Percentiles rank a stretch among this genome's conserved stretches.
These are phyloP conservation scores for Habrosyne pyritoides DNA, from an alignment of 2,888 invertebrate species.

Conservation along the genomic window DNA sequence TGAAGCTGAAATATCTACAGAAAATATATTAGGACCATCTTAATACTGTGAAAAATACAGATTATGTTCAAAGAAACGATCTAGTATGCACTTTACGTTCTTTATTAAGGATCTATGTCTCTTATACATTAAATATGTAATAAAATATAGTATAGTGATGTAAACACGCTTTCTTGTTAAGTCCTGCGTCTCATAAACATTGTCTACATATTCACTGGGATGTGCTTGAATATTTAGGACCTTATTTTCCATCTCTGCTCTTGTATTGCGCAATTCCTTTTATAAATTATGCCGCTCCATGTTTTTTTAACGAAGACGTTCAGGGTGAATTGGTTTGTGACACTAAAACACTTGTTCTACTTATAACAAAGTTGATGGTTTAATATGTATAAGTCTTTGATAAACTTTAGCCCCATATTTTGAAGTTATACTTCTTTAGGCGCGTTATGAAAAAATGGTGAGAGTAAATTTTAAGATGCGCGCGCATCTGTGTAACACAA, in stretches of 20 bases:
- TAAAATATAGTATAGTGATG: background rate
- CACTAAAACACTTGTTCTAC: background rate
- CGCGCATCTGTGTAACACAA: too few species aligned
- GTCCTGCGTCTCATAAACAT: constrained; percentile 3
- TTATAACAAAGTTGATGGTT: too few species aligned
- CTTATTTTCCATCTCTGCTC: background rate
- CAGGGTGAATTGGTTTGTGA: background rate
- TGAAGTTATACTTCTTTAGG: too few species aligned
- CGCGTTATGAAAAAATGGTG: too few species aligned
- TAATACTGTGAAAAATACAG: too few species aligned
- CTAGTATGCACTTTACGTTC: background rate
- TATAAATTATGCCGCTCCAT: background rate
- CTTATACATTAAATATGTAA: background rate
- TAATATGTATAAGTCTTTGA: too few species aligned
- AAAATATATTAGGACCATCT: too few species aligned
- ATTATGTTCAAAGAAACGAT: background rate
- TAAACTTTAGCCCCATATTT: too few species aligned
- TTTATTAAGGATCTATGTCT: background rate
- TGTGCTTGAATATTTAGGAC: background rate
- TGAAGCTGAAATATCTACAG: too few species aligned
- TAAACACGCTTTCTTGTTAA: background rate
- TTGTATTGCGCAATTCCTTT: background rate
- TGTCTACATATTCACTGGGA: background rate
- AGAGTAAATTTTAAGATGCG: too few species aligned
- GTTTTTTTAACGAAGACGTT: background rate